A percentile compares a stretch with the other conserved stretches of the same genome.
Conservation (phyloP, 2,797 vertebrate species). For the Spinibarbus caldwelli region DNA sequence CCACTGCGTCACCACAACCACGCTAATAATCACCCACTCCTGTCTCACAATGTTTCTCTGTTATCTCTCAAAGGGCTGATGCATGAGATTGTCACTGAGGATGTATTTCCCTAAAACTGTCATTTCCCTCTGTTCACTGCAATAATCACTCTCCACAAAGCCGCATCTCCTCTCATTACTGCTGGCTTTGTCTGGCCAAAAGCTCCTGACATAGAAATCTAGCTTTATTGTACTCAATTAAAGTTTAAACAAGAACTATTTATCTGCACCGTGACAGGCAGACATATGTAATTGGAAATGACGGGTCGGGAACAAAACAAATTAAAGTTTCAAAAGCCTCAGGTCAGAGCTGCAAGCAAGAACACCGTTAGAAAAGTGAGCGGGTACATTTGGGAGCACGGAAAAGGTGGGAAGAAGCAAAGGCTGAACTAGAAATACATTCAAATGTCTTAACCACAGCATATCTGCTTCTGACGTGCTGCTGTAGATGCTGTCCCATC, state of each 20-base stretch:
- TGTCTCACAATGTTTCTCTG: background rate
- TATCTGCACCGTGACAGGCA: conserved; percentile 61
- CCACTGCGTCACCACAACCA: conserved; percentile 39
- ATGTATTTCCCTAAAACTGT: conserved; percentile 13
- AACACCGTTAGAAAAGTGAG: background rate
- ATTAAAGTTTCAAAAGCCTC: conserved; percentile 77
- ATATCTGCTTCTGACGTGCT: background rate
- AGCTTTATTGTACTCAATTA: conserved; percentile 76
- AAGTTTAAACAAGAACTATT: conserved; percentile 78
- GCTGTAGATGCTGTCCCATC: background rate
- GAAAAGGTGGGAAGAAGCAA: background rate
- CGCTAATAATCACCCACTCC: background rate
- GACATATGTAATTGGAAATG: conserved; percentile 73
- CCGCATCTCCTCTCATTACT: conserved; percentile 52
- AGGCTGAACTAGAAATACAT: conserved; percentile 7
- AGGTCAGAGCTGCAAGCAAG: conserved; percentile 44
- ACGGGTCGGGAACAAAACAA: conserved; percentile 73
- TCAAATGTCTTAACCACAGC: conserved; percentile 18
- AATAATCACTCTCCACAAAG: conserved; percentile 40
- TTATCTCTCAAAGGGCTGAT: conserved; percentile 6
- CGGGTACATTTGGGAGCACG: background rate
- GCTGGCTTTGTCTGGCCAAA: conserved; percentile 19
- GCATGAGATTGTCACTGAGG: conserved; percentile 13
- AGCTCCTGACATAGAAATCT: conserved; percentile 67
- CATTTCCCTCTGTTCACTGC: conserved; percentile 26